These are phyloP conservation scores for Hestina assimilis DNA, from an alignment of 1,140 invertebrate species.

Conservation along the genomic window DNA sequence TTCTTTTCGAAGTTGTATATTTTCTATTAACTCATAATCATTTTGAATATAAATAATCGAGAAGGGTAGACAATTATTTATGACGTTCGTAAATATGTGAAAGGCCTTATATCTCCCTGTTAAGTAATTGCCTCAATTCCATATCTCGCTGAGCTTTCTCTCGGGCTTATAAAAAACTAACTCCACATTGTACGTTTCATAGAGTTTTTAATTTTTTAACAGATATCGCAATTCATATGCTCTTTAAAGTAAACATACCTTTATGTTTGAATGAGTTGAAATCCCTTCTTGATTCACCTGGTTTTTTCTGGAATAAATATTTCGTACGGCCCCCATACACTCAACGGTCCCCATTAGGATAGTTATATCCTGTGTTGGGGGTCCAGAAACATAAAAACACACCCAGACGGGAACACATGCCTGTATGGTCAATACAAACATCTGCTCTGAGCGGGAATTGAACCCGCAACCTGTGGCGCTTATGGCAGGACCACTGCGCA, in stretches of 20 bases:
- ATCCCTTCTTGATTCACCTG: background rate
- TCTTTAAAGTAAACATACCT: constrained; percentile 18
- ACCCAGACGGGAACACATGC: too few species aligned
- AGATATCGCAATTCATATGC: constrained; percentile 22
- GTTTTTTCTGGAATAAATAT: too few species aligned
- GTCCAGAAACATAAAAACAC: too few species aligned
- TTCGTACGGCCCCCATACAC: too few species aligned
- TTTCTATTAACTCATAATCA: background rate
- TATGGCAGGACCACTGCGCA: too few species aligned
- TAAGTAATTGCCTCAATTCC: constrained; percentile 39
- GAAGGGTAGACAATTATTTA: too few species aligned
- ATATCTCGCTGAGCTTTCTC: constrained; percentile 29
- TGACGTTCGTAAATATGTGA: background rate
- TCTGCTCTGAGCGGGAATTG: too few species aligned
- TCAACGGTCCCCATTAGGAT: too few species aligned
- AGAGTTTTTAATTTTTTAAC: constrained; percentile 29
- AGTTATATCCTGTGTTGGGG: too few species aligned
- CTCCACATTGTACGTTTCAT: constrained; percentile 27
- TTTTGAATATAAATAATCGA: background rate
- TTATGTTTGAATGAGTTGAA: constrained; percentile 2
- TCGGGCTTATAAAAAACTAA: constrained; percentile 30
- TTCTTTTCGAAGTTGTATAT: too few species aligned
- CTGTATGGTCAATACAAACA: too few species aligned
- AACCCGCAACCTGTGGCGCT: too few species aligned
- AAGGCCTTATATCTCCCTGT: constrained; percentile 18